These are phyloP conservation scores for Pao palembangensis DNA, from an alignment of 2,113 vertebrate species.

Conservation along the genomic window DNA sequence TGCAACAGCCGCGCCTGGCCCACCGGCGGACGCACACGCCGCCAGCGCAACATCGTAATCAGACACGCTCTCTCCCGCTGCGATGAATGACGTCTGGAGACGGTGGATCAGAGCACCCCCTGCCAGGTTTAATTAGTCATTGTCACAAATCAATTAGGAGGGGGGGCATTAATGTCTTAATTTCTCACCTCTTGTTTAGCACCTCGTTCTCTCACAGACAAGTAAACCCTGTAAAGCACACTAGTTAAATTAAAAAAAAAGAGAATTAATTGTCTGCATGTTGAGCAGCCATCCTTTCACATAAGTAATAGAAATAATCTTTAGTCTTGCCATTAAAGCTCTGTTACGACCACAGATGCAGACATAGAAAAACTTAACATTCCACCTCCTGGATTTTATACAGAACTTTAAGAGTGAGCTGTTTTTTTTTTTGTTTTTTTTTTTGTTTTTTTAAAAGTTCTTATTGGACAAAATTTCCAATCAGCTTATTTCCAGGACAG, in stretches of 20 bases:
- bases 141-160: constrained; percentile 63
- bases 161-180: constrained; percentile 40
- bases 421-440: too few relatives aligned
- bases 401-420: too few relatives aligned
- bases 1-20: constrained; percentile 26
- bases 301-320: too few relatives aligned
- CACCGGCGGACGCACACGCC: constrained; percentile 14
- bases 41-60: constrained; percentile 26
- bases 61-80: constrained; percentile 51
- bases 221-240: constrained; percentile 15
- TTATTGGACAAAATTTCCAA: neutral
- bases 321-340: too few relatives aligned
- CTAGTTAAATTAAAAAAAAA: too few relatives aligned
- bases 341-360: too few relatives aligned
- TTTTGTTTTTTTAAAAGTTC: too few relatives aligned
- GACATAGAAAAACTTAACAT: too few relatives aligned
- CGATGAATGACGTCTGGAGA: constrained; percentile 56
- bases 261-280: neutral
- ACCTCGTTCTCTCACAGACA: constrained; percentile 7
- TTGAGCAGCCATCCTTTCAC: neutral
- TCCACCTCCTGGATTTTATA: too few relatives aligned
- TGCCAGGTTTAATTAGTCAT: constrained; percentile 66
- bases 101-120: constrained; percentile 52
- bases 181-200: constrained; percentile 26
- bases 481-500: constrained; percentile 21